Evolutionary conservation across 2,797 vertebrate species (phyloP).

Genomic region (Kryptolebias ocellatus): DNA sequence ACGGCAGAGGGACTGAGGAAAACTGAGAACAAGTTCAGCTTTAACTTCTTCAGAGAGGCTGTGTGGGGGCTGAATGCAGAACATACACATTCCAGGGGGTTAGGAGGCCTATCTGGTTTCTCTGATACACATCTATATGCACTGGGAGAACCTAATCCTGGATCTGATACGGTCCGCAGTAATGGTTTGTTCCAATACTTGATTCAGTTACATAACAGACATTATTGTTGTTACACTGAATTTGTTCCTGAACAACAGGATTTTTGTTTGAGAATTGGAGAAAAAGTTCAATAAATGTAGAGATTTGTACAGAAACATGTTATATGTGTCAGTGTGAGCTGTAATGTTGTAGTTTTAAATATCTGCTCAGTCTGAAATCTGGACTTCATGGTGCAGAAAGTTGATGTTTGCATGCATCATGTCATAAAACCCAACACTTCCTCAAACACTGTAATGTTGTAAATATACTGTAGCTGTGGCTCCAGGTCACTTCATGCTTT

Average conservation of each 20-base stretch:
- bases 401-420: too few relatives aligned
- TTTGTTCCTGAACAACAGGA: slow-evolving; percentile 25
- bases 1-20: too few relatives aligned
- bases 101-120: slow-evolving; percentile 52
- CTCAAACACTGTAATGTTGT: too few relatives aligned
- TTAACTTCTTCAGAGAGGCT: slow-evolving; percentile 11
- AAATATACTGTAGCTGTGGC: too few relatives aligned
- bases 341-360: too few relatives aligned
- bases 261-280: neutral
- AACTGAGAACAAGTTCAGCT: neutral
- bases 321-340: too few relatives aligned
- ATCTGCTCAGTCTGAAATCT: too few relatives aligned
- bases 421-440: too few relatives aligned
- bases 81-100: slow-evolving; percentile 27
- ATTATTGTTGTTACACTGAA: slow-evolving; percentile 38
- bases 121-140: slow-evolving; percentile 62
- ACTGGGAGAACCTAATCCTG: slow-evolving; percentile 55
- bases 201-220: slow-evolving; percentile 45
- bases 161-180: slow-evolving; percentile 49
- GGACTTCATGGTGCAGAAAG: too few relatives aligned
- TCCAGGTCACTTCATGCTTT: too few relatives aligned
- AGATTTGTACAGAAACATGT: neutral
- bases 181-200: slow-evolving; percentile 53
- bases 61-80: slow-evolving; percentile 27
- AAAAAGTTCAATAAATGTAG: neutral